These are phyloP conservation scores for Gobius niger DNA, from an alignment of 2,113 vertebrate species.

Conservation along the genomic window DNA sequence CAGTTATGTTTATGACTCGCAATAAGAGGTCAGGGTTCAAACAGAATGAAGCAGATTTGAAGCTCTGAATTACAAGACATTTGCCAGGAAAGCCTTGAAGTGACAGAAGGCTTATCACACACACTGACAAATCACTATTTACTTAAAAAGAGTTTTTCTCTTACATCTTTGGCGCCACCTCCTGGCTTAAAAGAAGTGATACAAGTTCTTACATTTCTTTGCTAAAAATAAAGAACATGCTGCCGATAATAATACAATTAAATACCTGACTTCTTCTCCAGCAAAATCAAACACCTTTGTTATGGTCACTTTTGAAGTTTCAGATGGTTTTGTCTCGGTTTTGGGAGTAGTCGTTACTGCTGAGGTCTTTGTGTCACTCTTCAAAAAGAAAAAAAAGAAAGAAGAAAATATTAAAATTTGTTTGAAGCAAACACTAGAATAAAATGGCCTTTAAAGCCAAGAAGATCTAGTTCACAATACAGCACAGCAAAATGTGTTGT, in stretches of 20 bases:
- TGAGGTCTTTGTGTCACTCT: slow-evolving; percentile 20
- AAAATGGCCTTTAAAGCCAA: too few relatives aligned
- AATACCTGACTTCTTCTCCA: slow-evolving; percentile 90
- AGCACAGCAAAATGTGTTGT: too few relatives aligned
- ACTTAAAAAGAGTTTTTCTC: not conserved
- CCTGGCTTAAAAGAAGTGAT: slow-evolving; percentile 5
- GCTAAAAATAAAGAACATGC: not conserved
- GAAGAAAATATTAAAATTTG: slow-evolving; percentile 53
- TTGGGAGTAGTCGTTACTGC: slow-evolving; percentile 30
- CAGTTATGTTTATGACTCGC: too few relatives aligned
- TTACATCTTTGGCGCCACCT: slow-evolving; percentile 21
- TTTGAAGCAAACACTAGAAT: not conserved
- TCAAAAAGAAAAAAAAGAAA: slow-evolving; percentile 57
- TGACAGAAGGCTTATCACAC: too few relatives aligned
- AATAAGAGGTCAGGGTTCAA: too few relatives aligned
- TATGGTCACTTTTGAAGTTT: slow-evolving; percentile 84
- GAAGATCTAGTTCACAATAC: too few relatives aligned
- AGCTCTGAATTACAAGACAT: too few relatives aligned
- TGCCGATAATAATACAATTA: not conserved
- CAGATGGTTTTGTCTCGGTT: slow-evolving; percentile 67
- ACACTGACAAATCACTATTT: not conserved
- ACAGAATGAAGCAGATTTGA: too few relatives aligned
- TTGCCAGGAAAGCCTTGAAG: too few relatives aligned
- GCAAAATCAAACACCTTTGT: slow-evolving; percentile 96
- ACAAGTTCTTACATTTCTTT: not conserved